Evolutionary conservation across 2,888 invertebrate genomes (phyloP).

Genomic region (Ceriagrion tenellum): DNA sequence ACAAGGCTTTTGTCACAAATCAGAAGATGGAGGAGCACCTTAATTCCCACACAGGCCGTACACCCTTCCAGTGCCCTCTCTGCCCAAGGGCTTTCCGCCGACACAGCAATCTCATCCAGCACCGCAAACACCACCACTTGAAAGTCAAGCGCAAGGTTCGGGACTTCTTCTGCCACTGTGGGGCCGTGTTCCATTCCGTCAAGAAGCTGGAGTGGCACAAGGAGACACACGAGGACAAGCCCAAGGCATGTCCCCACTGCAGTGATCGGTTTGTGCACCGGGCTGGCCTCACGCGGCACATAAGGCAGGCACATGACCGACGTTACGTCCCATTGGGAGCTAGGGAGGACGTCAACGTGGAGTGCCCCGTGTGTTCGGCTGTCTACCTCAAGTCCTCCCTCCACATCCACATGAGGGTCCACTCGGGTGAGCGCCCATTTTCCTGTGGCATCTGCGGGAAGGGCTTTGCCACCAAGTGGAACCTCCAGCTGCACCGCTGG

Average conservation of each 20-base stretch:
- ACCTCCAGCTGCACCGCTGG: conserved; percentile 93
- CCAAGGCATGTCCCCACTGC: conserved; percentile 91
- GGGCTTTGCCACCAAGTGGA: conserved; percentile 93
- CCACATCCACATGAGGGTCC: conserved; percentile 89
- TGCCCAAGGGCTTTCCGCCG: conserved; percentile 90
- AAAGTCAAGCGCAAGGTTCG: conserved; percentile 85
- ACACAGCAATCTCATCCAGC: conserved; percentile 91
- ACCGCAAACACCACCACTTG: conserved; percentile 88
- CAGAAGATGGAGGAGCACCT: conserved; percentile 91
- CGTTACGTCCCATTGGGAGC: conserved; percentile 84
- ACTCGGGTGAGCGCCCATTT: conserved; percentile 88
- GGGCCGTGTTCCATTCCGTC: conserved; percentile 88
- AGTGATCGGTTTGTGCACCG: conserved; percentile 92
- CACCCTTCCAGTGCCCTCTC: conserved; percentile 89
- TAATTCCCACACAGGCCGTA: conserved; percentile 89
- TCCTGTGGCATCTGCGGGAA: conserved; percentile 91
- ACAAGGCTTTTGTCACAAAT: conserved; percentile 89
- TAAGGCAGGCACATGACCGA: conserved; percentile 89
- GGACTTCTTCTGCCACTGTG: conserved; percentile 89
- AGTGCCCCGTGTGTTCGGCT: conserved; percentile 89
- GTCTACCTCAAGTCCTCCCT: conserved; percentile 89
- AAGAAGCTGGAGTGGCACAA: conserved; percentile 92
- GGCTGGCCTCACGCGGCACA: conserved; percentile 90
- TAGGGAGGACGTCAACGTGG: conserved; percentile 84
- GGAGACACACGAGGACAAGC: conserved; percentile 90